Evolutionary conservation across 2,888 invertebrate species (phyloP).

Genomic region (Abrostola triplasia): DNA sequence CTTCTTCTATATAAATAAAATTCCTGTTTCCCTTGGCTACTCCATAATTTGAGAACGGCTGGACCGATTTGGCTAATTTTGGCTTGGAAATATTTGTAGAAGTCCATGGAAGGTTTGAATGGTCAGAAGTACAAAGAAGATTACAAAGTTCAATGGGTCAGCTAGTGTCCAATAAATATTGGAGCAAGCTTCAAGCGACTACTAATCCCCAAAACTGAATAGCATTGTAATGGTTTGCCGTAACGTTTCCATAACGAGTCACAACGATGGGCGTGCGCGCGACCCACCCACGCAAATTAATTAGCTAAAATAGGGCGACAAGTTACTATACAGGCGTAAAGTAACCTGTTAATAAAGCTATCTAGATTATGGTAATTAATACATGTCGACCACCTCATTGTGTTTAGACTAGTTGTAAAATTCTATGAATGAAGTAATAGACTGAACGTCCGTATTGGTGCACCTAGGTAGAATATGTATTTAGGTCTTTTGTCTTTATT

Average conservation of each 20-base stretch:
- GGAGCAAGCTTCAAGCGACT: too few relatives aligned
- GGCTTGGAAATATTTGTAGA: too few relatives aligned
- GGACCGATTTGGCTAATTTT: too few relatives aligned
- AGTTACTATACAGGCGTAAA: slow-evolving; percentile 28
- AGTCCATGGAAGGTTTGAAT: too few relatives aligned
- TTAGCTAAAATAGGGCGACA: slow-evolving; percentile 70
- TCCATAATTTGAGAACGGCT: too few relatives aligned
- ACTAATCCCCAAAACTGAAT: slow-evolving; percentile 45
- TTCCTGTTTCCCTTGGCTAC: too few relatives aligned
- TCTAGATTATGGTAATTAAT: slow-evolving; percentile 30
- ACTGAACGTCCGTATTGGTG: not conserved
- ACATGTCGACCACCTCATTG: slow-evolving; percentile 14
- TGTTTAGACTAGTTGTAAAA: slow-evolving; percentile 11
- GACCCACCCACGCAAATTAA: slow-evolving; percentile 75
- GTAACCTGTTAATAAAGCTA: slow-evolving; percentile 34
- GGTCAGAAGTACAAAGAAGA: too few relatives aligned
- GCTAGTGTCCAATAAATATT: too few relatives aligned
- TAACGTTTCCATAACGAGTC: slow-evolving; percentile 65
- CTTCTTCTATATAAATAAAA: too few relatives aligned
- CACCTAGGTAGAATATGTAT: not conserved
- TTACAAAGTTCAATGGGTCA: too few relatives aligned
- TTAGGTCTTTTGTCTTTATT: slow-evolving; percentile 8
- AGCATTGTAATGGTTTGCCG: slow-evolving; percentile 57
- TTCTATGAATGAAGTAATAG: slow-evolving; percentile 24
- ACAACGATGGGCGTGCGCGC: slow-evolving; percentile 64